These are phyloP conservation scores for Pantherophis guttatus DNA, from an alignment of 2,113 vertebrate genomes.

Conservation along the genomic window DNA sequence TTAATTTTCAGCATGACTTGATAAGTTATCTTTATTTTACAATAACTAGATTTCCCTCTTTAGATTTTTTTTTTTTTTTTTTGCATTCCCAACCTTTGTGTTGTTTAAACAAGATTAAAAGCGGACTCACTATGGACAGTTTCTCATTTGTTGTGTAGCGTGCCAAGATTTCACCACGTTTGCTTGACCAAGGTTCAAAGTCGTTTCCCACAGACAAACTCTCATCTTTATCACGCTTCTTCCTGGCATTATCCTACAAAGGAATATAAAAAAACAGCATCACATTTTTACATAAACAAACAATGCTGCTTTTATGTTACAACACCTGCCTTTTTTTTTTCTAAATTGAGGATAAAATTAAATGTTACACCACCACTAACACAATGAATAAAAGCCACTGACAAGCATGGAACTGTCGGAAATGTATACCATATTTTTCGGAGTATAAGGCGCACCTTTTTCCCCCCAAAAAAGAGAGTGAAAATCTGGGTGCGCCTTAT, in stretches of 20 bases:
- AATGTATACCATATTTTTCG: neutral
- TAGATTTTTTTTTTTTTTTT: neutral
- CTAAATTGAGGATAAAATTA: neutral
- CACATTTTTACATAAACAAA: neutral
- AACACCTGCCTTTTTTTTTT: neutral
- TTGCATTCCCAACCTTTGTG: neutral
- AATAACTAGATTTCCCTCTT: neutral
- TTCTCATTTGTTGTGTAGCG: conserved; percentile 96
- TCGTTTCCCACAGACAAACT: conserved; percentile 77
- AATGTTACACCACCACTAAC: neutral
- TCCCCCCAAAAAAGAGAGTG: too few species aligned
- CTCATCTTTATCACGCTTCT: conserved; percentile 79
- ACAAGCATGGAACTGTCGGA: neutral
- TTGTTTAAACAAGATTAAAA: neutral
- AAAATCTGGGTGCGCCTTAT: too few species aligned
- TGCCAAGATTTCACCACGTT: conserved; percentile 90
- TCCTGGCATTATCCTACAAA: conserved; percentile 79
- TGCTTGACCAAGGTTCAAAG: conserved; percentile 91
- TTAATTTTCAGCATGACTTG: neutral
- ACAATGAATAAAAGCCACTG: neutral
- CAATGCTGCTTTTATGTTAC: neutral
- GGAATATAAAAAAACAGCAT: neutral
- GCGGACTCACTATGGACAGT: conserved; percentile 88
- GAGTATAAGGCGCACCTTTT: too few species aligned
- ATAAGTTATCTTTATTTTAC: neutral